A percentile compares a stretch with the other conserved stretches of the same genome.
Conservation (phyloP, 2,888 invertebrate species). For the Pseudococcus longispinus region DNA sequence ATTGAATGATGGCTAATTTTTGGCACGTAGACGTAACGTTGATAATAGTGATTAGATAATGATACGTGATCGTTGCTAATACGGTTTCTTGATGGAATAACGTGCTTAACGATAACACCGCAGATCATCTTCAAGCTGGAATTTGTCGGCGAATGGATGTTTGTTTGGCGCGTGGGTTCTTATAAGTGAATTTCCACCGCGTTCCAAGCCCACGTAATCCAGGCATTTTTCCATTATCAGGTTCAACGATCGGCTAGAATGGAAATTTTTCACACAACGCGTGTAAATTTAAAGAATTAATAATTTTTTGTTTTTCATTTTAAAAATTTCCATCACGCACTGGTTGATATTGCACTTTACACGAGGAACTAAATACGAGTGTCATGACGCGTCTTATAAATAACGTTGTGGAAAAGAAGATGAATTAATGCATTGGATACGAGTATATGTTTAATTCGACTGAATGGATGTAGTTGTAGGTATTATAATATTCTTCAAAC, state of each 20-base stretch:
- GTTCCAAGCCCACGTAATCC: background rate
- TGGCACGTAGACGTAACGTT: conserved; percentile 15
- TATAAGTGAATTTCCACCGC: background rate
- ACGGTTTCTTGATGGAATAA: background rate
- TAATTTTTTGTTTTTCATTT: background rate
- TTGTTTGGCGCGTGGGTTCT: background rate
- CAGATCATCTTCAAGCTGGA: background rate
- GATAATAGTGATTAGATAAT: conserved; percentile 38
- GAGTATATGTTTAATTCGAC: background rate
- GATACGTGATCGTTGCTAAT: background rate
- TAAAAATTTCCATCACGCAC: background rate
- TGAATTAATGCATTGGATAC: background rate
- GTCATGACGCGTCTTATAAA: background rate
- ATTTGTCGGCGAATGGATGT: background rate
- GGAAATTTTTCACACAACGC: background rate
- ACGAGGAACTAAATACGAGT: background rate
- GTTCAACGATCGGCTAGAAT: background rate
- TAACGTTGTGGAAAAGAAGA: background rate
- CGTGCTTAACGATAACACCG: background rate
- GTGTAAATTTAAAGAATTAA: background rate
- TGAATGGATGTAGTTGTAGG: background rate
- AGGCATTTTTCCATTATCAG: background rate
- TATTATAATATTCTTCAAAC: background rate
- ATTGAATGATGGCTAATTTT: conserved; percentile 24
- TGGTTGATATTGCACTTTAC: background rate